phyloP scores from a whole-genome alignment of 2,888 invertebrate species.

The Ophion ventricosus region DNA sequence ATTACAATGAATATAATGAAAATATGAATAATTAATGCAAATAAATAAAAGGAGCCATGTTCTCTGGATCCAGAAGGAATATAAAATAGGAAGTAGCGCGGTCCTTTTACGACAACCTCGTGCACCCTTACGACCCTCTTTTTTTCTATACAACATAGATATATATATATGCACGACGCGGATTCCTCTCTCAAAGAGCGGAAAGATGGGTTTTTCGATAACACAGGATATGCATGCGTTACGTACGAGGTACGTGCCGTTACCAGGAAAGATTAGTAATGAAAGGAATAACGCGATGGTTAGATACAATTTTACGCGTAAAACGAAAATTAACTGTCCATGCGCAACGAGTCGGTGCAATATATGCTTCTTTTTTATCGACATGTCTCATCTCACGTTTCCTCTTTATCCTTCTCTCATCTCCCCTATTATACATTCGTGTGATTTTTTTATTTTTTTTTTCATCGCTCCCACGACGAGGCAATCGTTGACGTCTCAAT shows the following conservation, averaged over 20 bases:
- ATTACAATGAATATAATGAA: background rate
- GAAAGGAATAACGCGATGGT: slow-evolving; percentile 36
- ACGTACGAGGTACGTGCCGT: background rate
- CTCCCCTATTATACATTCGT: slow-evolving; percentile 40
- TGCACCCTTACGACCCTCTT: background rate
- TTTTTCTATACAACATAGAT: background rate
- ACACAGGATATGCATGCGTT: background rate
- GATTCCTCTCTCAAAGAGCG: background rate
- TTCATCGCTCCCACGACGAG: slow-evolving; percentile 12
- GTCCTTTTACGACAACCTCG: background rate
- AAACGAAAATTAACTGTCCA: slow-evolving; percentile 49
- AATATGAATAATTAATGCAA: background rate
- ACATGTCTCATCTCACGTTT: slow-evolving; percentile 14
- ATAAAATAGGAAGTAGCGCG: background rate
- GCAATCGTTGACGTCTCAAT: slow-evolving; percentile 32
- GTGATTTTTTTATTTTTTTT: slow-evolving; percentile 27
- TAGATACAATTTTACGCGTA: slow-evolving; percentile 47
- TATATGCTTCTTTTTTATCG: slow-evolving; percentile 26
- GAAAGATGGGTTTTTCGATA: background rate
- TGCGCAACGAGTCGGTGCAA: slow-evolving; percentile 22
- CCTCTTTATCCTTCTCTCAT: slow-evolving; percentile 17
- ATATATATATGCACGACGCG: background rate
- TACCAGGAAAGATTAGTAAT: slow-evolving; percentile 45
- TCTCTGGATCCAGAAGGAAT: background rate
- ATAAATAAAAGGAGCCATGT: background rate